These are phyloP conservation scores for Bombus superbus DNA, from an alignment of 1,140 invertebrate species.

Conservation along the genomic window DNA sequence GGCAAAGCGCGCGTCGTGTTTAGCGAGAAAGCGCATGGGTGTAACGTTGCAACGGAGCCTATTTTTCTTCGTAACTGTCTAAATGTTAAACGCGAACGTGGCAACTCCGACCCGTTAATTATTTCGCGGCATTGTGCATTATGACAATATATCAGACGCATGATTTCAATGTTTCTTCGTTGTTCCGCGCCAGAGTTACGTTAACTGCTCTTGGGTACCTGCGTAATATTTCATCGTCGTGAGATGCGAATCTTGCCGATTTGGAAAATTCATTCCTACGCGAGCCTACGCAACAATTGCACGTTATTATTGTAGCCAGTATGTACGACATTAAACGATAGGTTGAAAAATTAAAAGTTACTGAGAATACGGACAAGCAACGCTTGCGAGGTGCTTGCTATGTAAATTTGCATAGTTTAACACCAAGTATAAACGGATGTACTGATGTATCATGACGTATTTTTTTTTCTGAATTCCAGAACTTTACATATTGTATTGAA, in stretches of 20 bases:
- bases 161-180: background rate
- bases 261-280: background rate
- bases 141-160: constrained; percentile 17
- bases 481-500: no score
- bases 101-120: background rate
- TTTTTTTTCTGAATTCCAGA: no score
- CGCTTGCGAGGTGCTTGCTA: background rate
- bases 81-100: constrained; percentile 7
- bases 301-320: background rate
- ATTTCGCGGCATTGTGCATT: constrained; percentile 11
- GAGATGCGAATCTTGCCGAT: background rate
- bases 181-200: no score
- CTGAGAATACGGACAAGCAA: no score
- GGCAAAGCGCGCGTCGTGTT: background rate
- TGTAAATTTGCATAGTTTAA: no score
- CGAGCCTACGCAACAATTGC: background rate
- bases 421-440: background rate
- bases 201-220: background rate
- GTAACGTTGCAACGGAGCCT: constrained; percentile 22
- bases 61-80: constrained; percentile 48
- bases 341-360: background rate
- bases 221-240: background rate
- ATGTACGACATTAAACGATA: background rate
- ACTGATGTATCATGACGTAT: background rate
- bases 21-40: constrained; percentile 19